phyloP scores from a whole-genome alignment of 2,797 vertebrate genomes.

The Otus scops region DNA sequence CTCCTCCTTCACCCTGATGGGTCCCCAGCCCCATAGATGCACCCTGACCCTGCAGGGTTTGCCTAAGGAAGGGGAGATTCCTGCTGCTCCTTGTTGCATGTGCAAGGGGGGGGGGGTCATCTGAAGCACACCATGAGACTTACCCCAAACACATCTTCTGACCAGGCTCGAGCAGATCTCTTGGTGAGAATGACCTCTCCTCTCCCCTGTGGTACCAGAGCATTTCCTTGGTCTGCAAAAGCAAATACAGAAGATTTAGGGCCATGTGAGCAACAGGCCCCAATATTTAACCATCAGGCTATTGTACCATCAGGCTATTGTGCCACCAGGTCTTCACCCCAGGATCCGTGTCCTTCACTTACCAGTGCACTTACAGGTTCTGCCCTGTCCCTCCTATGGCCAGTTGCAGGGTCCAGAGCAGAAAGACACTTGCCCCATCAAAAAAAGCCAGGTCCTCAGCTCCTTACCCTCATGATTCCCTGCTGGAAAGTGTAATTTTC shows the following conservation, averaged over 20 bases:
- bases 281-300: neutral
- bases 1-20: neutral
- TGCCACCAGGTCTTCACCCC: neutral
- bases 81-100: neutral
- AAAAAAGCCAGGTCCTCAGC: neutral
- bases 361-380: fast-evolving
- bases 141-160: neutral
- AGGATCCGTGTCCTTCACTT: neutral
- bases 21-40: neutral
- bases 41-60: neutral
- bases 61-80: neutral
- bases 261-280: neutral
- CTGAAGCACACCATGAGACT: neutral
- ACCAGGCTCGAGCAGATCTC: neutral
- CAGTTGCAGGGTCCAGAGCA: neutral
- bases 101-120: neutral
- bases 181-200: neutral
- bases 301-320: neutral
- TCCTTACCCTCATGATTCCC: neutral
- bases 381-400: neutral
- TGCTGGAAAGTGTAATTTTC: neutral
- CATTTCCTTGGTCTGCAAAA: neutral
- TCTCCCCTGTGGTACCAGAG: neutral
- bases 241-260: neutral
- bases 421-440: neutral